Evolutionary conservation across 35 echinoderm and acorn worm genomes (phyloP), one percentile per base, ranked within the genome.

Genomic region (Ophiothrix spiculata): DNA sequence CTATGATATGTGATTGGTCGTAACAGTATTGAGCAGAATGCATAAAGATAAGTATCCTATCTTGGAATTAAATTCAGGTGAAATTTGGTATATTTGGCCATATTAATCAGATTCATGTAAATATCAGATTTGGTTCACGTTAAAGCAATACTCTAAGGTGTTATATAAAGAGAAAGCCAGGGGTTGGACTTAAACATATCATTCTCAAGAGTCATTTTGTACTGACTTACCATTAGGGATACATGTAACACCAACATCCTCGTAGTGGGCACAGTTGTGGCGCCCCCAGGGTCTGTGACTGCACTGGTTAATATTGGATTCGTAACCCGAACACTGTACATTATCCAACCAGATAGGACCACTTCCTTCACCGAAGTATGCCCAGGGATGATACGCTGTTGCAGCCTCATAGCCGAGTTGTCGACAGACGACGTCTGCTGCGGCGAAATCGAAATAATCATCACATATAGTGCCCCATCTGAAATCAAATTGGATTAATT

Each of bases 401-500:
- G 82, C 89, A 6, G 31, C 83, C 0, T 81, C 69, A 38, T 79
- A 91, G 38, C 89, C 89, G 10, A 91, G 89, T 46, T 85, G 81
- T 74, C 76, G 76, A 36, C 89, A 91, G 0, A 85, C 89, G 0
- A 91, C 89, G 0, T 80, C 25, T 33, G 89, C 89, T 36, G 76
- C 83, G 28, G 35, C 34, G 33, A 91, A 31, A 39, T 63, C 75
- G 81, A 81, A 91, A 8, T 38, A 17, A 36, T 86, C 37, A 69
- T 91, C 81, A 39, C 89, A 91, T 4, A 91, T 80, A 23, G 89
- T 42, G 19, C 89, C 89, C 89, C 89, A 91, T 46, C 84, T 81
- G 32, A 49, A 73, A 17, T 75, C 74, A 28, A 75, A n/a, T n/a
- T n/a, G n/a, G n/a, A n/a, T n/a, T n/a, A n/a, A n/a, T n/a, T n/a